Conservation (phyloP, 1,140 invertebrate genomes). For the Holotrichia oblita region DNA sequence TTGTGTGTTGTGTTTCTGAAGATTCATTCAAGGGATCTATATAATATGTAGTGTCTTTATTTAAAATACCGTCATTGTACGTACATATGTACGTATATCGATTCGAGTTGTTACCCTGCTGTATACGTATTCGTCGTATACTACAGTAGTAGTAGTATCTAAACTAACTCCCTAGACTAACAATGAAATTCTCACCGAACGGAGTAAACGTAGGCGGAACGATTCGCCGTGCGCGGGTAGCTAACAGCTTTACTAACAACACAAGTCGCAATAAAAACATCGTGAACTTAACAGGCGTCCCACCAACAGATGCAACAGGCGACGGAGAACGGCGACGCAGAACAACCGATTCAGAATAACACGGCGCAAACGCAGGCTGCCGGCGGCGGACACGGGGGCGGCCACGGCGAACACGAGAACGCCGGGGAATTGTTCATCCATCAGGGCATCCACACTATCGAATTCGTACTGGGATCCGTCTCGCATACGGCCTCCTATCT, state of each 20-base stretch:
- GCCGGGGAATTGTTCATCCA: constrained; percentile 94
- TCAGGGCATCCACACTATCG: constrained; percentile 98
- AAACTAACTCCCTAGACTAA: no score
- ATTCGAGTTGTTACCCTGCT: no score
- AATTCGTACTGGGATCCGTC: constrained; percentile 96
- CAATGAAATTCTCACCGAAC: no score
- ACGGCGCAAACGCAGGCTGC: constrained; percentile 59
- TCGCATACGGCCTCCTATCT: constrained; percentile 99
- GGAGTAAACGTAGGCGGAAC: no score
- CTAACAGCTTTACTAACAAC: not conserved
- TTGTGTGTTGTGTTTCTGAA: no score
- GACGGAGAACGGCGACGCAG: constrained; percentile 64
- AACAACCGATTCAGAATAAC: constrained; percentile 61
- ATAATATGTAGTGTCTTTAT: no score
- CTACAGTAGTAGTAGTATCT: no score
- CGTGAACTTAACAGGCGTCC: constrained; percentile 52
- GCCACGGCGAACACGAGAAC: constrained; percentile 77
- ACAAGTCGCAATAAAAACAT: not conserved
- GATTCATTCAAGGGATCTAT: no score
- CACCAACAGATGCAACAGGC: constrained; percentile 67
- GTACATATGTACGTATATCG: no score
- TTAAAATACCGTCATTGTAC: no score
- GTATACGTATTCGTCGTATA: no score
- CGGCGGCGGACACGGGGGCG: constrained; percentile 54
- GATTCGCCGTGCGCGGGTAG: no score